These are phyloP conservation scores for Thaumetopoea pityocampa DNA, from an alignment of 1,140 invertebrate genomes.

Conservation along the genomic window DNA sequence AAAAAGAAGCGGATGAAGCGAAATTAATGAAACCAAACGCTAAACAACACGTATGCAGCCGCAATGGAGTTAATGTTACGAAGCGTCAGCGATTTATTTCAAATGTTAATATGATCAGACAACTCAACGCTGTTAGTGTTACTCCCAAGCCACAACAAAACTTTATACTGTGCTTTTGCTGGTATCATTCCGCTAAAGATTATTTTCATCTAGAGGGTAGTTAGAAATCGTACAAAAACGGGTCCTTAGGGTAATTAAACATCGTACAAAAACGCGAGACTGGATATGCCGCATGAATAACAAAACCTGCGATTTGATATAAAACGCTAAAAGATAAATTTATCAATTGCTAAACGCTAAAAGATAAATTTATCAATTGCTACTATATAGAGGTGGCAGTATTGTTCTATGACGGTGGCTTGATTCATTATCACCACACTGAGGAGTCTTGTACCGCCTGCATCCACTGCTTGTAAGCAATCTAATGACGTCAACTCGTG, in stretches of 20 bases:
- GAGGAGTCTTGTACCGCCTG: too few species aligned
- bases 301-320: too few species aligned
- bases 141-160: slow-evolving; percentile 72
- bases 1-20: slow-evolving; percentile 28
- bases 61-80: slow-evolving; percentile 58
- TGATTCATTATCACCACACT: too few species aligned
- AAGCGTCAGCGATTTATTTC: slow-evolving; percentile 38
- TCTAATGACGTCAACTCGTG: too few species aligned
- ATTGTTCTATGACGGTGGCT: too few species aligned
- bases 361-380: too few species aligned
- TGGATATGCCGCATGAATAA: too few species aligned
- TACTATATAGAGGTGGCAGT: too few species aligned
- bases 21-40: slow-evolving; percentile 34
- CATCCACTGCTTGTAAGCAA: too few species aligned
- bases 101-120: slow-evolving; percentile 46
- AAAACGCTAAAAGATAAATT: too few species aligned
- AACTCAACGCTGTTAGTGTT: slow-evolving; percentile 39
- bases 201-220: background rate
- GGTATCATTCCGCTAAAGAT: slow-evolving; percentile 41
- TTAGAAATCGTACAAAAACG: background rate
- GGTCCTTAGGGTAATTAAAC: background rate
- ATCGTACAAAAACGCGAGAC: background rate
- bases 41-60: slow-evolving; percentile 54
- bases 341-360: too few species aligned
- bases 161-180: slow-evolving; percentile 43